phyloP scores from a whole-genome alignment of 2,113 vertebrate genomes.

The Cyphomyrus plagiostoma region DNA sequence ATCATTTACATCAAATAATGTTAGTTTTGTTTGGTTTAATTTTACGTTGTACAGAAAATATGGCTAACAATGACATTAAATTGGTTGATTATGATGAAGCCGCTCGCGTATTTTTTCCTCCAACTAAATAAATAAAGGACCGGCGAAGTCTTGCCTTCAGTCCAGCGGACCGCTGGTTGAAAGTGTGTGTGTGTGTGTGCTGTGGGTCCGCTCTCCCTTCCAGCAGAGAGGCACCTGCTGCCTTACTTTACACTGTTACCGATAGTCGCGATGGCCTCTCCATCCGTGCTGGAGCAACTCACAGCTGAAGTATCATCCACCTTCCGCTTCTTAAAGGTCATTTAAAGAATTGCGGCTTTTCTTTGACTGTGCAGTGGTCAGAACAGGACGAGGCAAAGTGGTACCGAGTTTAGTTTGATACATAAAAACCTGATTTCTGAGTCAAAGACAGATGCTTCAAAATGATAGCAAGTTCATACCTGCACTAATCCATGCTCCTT shows the following conservation, averaged over 20 bases:
- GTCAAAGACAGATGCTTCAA: not conserved
- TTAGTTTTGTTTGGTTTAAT: not conserved
- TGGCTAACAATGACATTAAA: not conserved
- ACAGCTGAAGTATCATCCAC: not conserved
- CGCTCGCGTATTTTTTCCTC: not conserved
- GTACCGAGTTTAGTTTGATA: not conserved
- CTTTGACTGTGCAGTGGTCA: not conserved
- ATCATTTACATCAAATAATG: not conserved
- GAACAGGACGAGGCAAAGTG: not conserved
- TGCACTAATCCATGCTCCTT: not conserved
- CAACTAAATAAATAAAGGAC: not conserved
- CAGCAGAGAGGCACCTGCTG: not conserved
- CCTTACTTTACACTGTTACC: not conserved
- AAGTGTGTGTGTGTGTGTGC: not conserved
- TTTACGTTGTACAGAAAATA: not conserved
- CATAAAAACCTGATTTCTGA: not conserved
- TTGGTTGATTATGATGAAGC: not conserved
- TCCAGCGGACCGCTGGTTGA: not conserved
- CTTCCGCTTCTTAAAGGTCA: not conserved
- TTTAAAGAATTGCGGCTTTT: not conserved
- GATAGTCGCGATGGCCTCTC: not conserved
- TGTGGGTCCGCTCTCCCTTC: not conserved
- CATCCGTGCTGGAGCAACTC: not conserved
- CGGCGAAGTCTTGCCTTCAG: not conserved
- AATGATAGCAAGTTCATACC: not conserved